A percentile compares a stretch with the other conserved stretches of the same genome.
Conservation (phyloP, 2,797 vertebrate species). For the Schizopygopsis pylzovi region DNA sequence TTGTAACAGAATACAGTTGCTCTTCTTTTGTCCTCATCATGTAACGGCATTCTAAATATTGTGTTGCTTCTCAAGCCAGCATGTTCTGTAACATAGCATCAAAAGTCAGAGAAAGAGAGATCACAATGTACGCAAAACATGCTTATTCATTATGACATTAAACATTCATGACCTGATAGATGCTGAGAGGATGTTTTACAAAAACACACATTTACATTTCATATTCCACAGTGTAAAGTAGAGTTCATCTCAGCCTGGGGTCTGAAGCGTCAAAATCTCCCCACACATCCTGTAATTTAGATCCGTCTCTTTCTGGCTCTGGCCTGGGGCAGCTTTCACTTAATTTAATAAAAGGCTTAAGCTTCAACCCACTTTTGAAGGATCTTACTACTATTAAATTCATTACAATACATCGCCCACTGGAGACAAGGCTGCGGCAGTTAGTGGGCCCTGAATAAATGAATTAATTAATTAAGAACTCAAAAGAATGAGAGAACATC, state of each 20-base stretch:
- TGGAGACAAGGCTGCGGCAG: conserved; percentile 76
- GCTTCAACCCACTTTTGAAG: conserved; percentile 84
- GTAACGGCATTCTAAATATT: background rate
- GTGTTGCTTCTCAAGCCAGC: background rate
- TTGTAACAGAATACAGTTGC: background rate
- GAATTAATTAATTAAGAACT: conserved; percentile 63
- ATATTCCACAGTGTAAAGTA: conserved; percentile 54
- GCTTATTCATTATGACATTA: conserved; percentile 42
- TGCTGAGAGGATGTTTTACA: conserved; percentile 51
- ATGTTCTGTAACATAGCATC: background rate
- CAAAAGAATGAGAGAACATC: conserved; percentile 53
- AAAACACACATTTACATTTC: conserved; percentile 66
- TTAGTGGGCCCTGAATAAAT: conserved; percentile 65
- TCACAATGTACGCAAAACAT: conserved; percentile 2
- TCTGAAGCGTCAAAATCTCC: conserved; percentile 57
- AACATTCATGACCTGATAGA: conserved; percentile 62
- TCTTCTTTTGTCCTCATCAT: background rate
- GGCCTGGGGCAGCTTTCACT: conserved; percentile 81
- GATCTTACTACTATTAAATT: conserved; percentile 83
- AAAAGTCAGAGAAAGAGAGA: conserved; percentile 15
- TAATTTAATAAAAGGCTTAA: conserved; percentile 85
- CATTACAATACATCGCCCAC: conserved; percentile 84
- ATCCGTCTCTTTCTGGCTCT: conserved; percentile 47
- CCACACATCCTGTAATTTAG: conserved; percentile 55
- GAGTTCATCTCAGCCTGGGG: conserved; percentile 56